Evolutionary conservation across 2,888 invertebrate genomes (phyloP).

Genomic region (Polydesmus complanatus): DNA sequence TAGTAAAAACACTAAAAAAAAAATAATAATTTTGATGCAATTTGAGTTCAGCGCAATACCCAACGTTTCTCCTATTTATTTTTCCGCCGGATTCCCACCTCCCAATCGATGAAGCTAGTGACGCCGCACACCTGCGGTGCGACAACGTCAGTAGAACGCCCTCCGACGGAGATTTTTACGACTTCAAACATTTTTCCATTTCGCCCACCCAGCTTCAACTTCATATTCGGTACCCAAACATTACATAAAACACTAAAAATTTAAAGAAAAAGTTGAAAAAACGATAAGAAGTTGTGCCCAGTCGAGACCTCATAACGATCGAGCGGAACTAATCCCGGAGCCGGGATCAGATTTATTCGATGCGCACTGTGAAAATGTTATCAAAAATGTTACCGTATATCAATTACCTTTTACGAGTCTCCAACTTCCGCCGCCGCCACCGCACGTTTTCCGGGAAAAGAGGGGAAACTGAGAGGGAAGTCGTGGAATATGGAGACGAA

Average conservation of each 20-base stretch:
- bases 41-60: too few species aligned
- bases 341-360: too few species aligned
- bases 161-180: conserved; percentile 13
- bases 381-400: too few species aligned
- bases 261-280: neutral
- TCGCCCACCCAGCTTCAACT: conserved; percentile 8
- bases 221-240: neutral
- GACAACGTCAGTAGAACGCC: conserved; percentile 8
- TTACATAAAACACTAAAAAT: neutral
- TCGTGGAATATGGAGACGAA: conserved; percentile 4
- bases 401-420: neutral
- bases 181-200: conserved; percentile 2
- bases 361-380: too few species aligned
- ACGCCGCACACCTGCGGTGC: conserved; percentile 8
- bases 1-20: too few species aligned
- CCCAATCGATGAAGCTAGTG: neutral
- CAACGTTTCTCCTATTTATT: too few species aligned
- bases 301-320: too few species aligned
- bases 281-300: neutral
- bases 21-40: too few species aligned
- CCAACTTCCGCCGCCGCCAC: neutral
- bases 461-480: neutral
- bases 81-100: too few species aligned
- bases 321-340: too few species aligned
- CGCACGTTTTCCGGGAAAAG: conserved; percentile 1